Conservation (phyloP, 2,113 vertebrate genomes). For the Genyomyrus donnyi region DNA sequence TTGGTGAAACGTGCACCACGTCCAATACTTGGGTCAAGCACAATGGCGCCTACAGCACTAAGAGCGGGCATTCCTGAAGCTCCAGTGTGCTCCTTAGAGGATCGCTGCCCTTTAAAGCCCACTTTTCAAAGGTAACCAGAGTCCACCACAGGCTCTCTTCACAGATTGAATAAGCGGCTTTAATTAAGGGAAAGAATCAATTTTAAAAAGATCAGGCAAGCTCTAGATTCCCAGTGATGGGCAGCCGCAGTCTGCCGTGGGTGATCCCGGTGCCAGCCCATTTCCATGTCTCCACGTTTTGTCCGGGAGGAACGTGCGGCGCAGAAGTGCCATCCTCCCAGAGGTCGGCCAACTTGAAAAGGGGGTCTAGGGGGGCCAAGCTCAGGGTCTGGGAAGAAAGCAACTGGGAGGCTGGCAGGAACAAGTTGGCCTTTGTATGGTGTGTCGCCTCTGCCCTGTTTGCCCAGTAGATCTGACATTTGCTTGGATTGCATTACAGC, state of each 20-base stretch:
- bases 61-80: constrained; percentile 13
- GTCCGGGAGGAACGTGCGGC: neutral
- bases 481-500: constrained; percentile 51
- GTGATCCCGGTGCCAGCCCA: neutral
- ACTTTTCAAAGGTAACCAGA: constrained; percentile 23
- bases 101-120: constrained; percentile 21
- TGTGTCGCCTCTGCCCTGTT: constrained; percentile 44
- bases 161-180: constrained; percentile 8
- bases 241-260: neutral
- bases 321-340: neutral
- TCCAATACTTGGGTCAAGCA: neutral
- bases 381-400: constrained; percentile 35
- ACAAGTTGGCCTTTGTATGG: constrained; percentile 49
- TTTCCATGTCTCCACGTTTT: neutral
- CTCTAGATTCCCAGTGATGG: neutral
- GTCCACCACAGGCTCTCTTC: neutral
- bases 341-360: neutral
- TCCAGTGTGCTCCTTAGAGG: constrained; percentile 22
- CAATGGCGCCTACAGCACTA: constrained; percentile 1
- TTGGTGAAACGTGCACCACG: neutral
- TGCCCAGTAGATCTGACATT: constrained; percentile 54
- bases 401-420: constrained; percentile 40
- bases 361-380: neutral
- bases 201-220: constrained; percentile 14
- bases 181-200: constrained; percentile 16